Evolutionary conservation across 1,140 invertebrate genomes (phyloP).

Genomic region (Anthonomus grandis): DNA sequence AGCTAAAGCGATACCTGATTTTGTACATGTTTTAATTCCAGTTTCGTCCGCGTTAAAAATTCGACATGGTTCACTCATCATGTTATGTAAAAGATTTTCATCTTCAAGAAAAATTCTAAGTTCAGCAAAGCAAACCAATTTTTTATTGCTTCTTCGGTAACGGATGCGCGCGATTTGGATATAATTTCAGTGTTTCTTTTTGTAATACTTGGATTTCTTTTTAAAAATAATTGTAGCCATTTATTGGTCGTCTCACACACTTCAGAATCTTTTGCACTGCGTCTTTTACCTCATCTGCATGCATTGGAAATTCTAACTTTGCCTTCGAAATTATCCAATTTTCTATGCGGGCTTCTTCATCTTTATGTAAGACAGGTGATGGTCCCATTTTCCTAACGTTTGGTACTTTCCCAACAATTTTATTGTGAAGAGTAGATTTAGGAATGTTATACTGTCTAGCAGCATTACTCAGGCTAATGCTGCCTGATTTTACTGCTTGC

Average conservation of each 20-base stretch:
- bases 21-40: slow-evolving; percentile 39
- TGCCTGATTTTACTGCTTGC: not conserved
- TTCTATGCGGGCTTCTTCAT: slow-evolving; percentile 7
- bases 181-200: slow-evolving; percentile 19
- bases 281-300: slow-evolving; percentile 16
- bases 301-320: slow-evolving; percentile 22
- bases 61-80: slow-evolving; percentile 38
- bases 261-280: slow-evolving; percentile 22
- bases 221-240: slow-evolving; percentile 16
- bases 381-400: slow-evolving; percentile 17
- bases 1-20: slow-evolving; percentile 34
- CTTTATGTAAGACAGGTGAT: not conserved
- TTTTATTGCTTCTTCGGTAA: slow-evolving; percentile 12
- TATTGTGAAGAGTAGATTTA: slow-evolving; percentile 30
- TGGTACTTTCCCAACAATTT: slow-evolving; percentile 17
- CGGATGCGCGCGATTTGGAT: slow-evolving; percentile 14
- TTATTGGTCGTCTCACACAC: slow-evolving; percentile 13
- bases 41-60: slow-evolving; percentile 48
- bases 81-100: slow-evolving; percentile 9
- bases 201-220: slow-evolving; percentile 12
- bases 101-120: slow-evolving; percentile 1
- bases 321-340: slow-evolving; percentile 21
- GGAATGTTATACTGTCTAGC: slow-evolving; percentile 36
- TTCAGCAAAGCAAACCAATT: slow-evolving; percentile 7
- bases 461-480: slow-evolving; percentile 31